Base-by-base conservation (phyloP, 2,888 invertebrate genomes). In the Gisinianus flammeolus region DNA sequence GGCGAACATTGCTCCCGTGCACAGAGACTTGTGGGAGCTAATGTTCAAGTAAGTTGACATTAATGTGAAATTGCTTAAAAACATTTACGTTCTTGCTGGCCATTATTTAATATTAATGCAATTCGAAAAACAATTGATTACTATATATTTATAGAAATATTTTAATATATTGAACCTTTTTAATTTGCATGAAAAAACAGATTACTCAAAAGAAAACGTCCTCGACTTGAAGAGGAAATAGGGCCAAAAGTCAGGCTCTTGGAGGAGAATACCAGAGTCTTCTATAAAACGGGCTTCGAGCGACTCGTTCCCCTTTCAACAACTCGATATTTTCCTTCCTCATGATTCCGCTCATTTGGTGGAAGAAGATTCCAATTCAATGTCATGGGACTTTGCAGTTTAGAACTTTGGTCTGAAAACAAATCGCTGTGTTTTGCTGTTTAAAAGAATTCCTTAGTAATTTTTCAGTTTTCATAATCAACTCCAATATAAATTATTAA, bases 161-260 rank as follows among this genome's bases (percentile, higher is more conserved):
- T 44, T 26, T 2, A 71, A 71, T 54, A 19, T 30, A 28, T 54
- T 52, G 8, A 12, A n/a, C 31, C 19, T 12, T 28, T 5, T 22
- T 44, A 44, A 24, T 8, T 58, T 44, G 44, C 16, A 16, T 44
- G 44, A 10, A 6, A 22, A 24, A 2, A 6, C 22, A 80, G 80
- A 24, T 30, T 83, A 8, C 67, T 83, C 12, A 79, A 76, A 22
- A 72, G 66, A 67, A 22, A 35, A 3, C 76, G 83, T 19, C 81
- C 79, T 31, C 26, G 70, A 31, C 69, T 80, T 19, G 78, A 79
- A 0, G 81, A 82, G 62, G 81, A 83, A 77, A 74, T 81, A 35
- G 83, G 82, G 80, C 81, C 83, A 12, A 81, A 80, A 68, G 83
- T 83, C 56, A 80, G 82, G 26, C 81, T 82, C 35, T 12, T 84